phyloP scores from a whole-genome alignment of 2,113 vertebrate species.

The Mormyrus iriodes region DNA sequence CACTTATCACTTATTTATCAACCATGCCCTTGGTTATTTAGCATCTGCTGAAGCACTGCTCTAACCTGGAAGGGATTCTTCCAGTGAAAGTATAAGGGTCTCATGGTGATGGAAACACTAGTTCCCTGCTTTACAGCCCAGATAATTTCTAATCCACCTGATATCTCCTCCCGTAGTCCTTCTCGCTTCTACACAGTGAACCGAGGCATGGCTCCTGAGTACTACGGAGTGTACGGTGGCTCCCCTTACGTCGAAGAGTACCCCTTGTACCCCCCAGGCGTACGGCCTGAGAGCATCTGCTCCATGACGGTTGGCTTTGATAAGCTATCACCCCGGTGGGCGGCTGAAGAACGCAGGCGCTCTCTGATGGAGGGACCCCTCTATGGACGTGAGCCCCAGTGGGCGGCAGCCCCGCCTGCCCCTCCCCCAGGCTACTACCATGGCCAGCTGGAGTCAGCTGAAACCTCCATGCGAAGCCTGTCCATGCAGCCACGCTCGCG shows the following conservation, averaged over 20 bases:
- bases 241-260: conserved; percentile 78
- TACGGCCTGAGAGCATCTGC: conserved; percentile 89
- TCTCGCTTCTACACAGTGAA: conserved; percentile 70
- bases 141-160: neutral
- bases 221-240: conserved; percentile 65
- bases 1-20: neutral
- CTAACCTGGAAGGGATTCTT: neutral
- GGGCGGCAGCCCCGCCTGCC: conserved; percentile 38
- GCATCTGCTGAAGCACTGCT: neutral
- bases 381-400: conserved; percentile 53
- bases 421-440: conserved; percentile 59
- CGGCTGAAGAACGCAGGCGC: conserved; percentile 70
- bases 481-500: conserved; percentile 87
- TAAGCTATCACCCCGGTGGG: conserved; percentile 69
- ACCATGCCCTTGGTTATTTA: neutral
- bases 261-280: conserved; percentile 71
- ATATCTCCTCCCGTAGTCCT: conserved; percentile 59
- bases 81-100: neutral
- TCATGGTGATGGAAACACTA: neutral
- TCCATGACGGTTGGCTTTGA: conserved; percentile 80
- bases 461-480: conserved; percentile 70
- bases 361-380: conserved; percentile 71
- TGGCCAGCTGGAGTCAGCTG: conserved; percentile 65
- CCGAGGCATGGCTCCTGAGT: conserved; percentile 66
- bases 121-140: neutral